Base-by-base conservation (phyloP, 1,140 invertebrate genomes). In the Rhizoglyphus robini region DNA sequence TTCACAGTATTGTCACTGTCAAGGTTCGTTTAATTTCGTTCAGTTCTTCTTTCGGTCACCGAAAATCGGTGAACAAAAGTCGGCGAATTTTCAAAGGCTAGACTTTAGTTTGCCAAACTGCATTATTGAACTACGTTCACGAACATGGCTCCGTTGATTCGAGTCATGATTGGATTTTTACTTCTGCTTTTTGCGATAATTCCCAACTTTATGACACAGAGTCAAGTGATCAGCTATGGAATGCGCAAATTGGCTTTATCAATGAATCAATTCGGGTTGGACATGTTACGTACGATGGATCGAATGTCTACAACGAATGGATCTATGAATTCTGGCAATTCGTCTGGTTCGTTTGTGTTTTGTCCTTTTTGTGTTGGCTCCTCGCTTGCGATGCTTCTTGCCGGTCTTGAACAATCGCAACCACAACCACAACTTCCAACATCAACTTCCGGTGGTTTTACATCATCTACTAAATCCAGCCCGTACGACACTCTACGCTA, bases 251-350 rank as follows among this genome's bases (percentile, higher is more conserved):
- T 73, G 11, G 70, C 72, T 2, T 68, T 71, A 46, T 69, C 71
- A 0, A 71, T 68, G 8, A 73, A 73, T 61, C 72, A 73, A 46
- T 72, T 73, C 46, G 72, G 72, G 18, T 58, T 73, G 13, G 72
- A 73, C 67, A 32, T 73, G 2, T 63, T 71, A 20, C 62, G 71
- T 34, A 68, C 71, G 5, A 65, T 72, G 48, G 67, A 71, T 46
- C 41, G 38, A 65, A 65, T 18, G 49, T 65, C 4, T 59, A 38
- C 5, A 4, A 34, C n/a, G n/a, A 60, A 41, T 32, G 29, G 15
- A 46, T 13, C 27, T 1, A 32, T 27, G n/a, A 2, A 13, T 11
- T 29, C 8, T 32, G 27, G 2, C 13, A 58, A 13, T 20, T 54
- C 20, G 23, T 58, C 54, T n/a, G n/a, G 62, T 54, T 57, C 32